Evolutionary conservation across 2,888 invertebrate species (phyloP), one percentile per base, ranked within the genome.

Genomic region (Barypeithes pellucidus): DNA sequence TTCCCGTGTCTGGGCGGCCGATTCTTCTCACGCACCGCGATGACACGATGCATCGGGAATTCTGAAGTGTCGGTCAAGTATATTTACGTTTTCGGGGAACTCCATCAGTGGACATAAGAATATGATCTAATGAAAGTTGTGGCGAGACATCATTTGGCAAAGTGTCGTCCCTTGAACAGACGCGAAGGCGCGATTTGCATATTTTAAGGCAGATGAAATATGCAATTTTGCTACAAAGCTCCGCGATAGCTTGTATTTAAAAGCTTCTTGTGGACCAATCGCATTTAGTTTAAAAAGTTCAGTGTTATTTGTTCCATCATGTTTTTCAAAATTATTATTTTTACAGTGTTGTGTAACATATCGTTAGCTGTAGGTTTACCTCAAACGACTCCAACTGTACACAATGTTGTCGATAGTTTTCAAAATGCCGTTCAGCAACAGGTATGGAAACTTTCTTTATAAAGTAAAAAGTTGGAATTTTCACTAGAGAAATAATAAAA

Each of bases 361-460:
- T 18, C 41, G 14, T 8, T 57, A 33, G 57, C 50, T 11, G 39
- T 29, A 16, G 54, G 60, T 36, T 16, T 67, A 12, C 60, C 72
- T 12, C 59, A 72, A 57, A 52, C 22, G 2, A 54, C 36, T 12
- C n/a, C 71, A n/a, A 59, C 11, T 29, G 3, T 72, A 33, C 52
- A 71, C 3, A 57, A 29, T 67, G 77, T 77, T 18, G 77, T 77
- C 20, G 77, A 78, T 45, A 80, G 74, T 57, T 81, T 84, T 83
- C 88, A 80, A 86, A 88, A 81, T 85, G 88, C 82, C 85, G 86
- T 77, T 85, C 88, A 84, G 82, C 88, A 82, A 87, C 88, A 78
- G 88, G 82, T 82, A 79, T 24, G 65, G 65, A 14, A 12, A 50
- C 11, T 47, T n/a, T 16, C 16, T 39, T 11, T n/a, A n/a, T n/a